phyloP scores from a whole-genome alignment of 2,888 invertebrate species.

The Alloplasta piceator region DNA sequence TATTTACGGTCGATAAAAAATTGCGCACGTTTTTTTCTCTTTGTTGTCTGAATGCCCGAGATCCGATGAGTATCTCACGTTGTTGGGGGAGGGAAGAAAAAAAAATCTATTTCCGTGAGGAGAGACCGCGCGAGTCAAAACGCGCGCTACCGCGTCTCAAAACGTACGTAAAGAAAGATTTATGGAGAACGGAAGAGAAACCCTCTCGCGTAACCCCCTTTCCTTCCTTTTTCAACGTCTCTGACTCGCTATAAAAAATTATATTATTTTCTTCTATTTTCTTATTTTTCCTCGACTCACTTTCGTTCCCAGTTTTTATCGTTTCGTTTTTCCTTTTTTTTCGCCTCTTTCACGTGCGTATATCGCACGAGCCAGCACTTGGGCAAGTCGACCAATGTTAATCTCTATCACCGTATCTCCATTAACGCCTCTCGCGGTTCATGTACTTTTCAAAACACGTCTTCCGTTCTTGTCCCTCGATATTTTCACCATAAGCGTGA shows the following conservation, averaged over 20 bases:
- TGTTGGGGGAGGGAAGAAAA: constrained; percentile 34
- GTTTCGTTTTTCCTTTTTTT: constrained; percentile 13
- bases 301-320: no score
- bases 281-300: constrained; percentile 45
- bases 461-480: constrained; percentile 59
- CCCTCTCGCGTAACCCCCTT: constrained; percentile 64
- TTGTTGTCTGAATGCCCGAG: no score
- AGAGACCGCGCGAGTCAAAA: constrained; percentile 55
- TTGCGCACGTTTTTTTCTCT: constrained; percentile 51
- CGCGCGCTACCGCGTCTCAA: constrained; percentile 52
- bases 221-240: constrained; percentile 50
- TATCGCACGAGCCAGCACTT: constrained; percentile 54
- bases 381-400: constrained; percentile 35
- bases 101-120: constrained; percentile 68
- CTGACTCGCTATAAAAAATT: constrained; percentile 49
- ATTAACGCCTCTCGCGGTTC: constrained; percentile 61
- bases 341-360: constrained; percentile 4
- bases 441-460: constrained; percentile 63
- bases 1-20: constrained; percentile 67
- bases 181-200: constrained; percentile 74
- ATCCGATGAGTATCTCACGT: constrained; percentile 52
- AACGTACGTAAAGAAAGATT: constrained; percentile 71
- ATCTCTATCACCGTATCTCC: constrained; percentile 63
- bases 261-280: constrained; percentile 59
- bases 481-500: constrained; percentile 35